These are phyloP conservation scores for Barypeithes pellucidus DNA, from an alignment of 2,888 invertebrate genomes.

Conservation along the genomic window DNA sequence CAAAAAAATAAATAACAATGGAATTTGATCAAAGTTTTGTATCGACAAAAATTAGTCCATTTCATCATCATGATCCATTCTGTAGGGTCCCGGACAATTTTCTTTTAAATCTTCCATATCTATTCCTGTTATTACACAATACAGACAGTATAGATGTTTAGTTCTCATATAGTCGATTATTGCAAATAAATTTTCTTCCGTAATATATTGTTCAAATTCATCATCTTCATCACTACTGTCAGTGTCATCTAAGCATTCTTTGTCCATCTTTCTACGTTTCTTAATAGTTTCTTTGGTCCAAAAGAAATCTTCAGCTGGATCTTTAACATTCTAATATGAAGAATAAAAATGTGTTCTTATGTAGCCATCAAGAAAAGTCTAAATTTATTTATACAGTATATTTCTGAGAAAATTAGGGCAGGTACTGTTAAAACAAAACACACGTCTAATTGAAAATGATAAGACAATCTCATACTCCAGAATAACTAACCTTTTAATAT, in stretches of 20 bases:
- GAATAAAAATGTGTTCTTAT: not conserved
- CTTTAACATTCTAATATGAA: conserved; percentile 69
- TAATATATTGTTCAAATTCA: conserved; percentile 62
- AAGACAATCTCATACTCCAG: too few species aligned
- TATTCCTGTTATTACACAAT: conserved; percentile 83
- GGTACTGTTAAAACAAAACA: too few species aligned
- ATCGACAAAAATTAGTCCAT: conserved; percentile 53
- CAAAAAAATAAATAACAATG: conserved; percentile 51
- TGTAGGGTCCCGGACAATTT: conserved; percentile 79
- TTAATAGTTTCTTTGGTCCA: conserved; percentile 72
- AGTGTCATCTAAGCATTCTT: conserved; percentile 61
- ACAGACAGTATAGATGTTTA: conserved; percentile 84
- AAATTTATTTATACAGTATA: too few species aligned
- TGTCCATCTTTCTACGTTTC: conserved; percentile 61
- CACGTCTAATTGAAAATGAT: too few species aligned
- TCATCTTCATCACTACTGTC: conserved; percentile 62
- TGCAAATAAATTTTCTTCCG: conserved; percentile 66
- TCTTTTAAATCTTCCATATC: conserved; percentile 75
- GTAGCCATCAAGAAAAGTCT: too few species aligned
- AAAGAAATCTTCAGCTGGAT: conserved; percentile 75
- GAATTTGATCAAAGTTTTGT: conserved; percentile 27
- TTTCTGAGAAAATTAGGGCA: too few species aligned
- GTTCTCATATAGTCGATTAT: conserved; percentile 76
- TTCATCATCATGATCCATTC: conserved; percentile 75
- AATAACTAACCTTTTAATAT: too few species aligned